Base-by-base conservation (phyloP, 2,888 invertebrate species). In the Formica aserva region DNA sequence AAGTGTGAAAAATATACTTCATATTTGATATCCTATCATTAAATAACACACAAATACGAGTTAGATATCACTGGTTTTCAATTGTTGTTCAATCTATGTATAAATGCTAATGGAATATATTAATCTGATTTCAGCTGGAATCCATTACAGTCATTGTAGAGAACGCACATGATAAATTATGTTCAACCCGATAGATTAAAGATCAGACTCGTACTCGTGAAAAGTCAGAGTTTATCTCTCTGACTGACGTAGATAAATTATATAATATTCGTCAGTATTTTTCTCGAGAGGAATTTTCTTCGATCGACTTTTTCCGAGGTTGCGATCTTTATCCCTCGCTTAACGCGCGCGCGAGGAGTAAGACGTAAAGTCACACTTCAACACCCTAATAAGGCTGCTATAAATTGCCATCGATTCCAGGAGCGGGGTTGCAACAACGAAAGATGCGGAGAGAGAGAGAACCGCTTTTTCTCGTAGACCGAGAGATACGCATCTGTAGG, bases 361-460 rank as follows among this genome's bases (percentile, higher is more conserved):
- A 48, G 22, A 75, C 48, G 26, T 55, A 67, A 67, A 67, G 38
- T 77, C 38, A 29, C 55, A 55, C 52, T 67, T 77, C 13, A 66
- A 4, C 26, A 48, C 26, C 35, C 8, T 76, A 75, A 76, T 55
- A 66, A 55, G 38, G 29, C 38, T 57, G 35, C 55, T 67, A 41
- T 67, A 77, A 77, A 67, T 77, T 77, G 67, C n/a, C 15, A 77
- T 69, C 57, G 38, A 67, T 67, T 69, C 6, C n/a, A 41, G n/a
- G 18, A 62, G 5, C 15, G 66, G 35, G 38, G n/a, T 32, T n/a
- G 67, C 67, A 26, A 18, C 18, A 15, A 13, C 26, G 32, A 32
- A 13, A 45, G 38, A 45, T 15, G 3, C 3, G 9, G 26, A 57
- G 3, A 29, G 52, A 13, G 35, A 35, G 35, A 13, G 4, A 18